Percentiles rank a stretch among this genome's conserved stretches.
Conservation (phyloP, 2,113 vertebrate species). For the Melanotaenia duboulayi region DNA sequence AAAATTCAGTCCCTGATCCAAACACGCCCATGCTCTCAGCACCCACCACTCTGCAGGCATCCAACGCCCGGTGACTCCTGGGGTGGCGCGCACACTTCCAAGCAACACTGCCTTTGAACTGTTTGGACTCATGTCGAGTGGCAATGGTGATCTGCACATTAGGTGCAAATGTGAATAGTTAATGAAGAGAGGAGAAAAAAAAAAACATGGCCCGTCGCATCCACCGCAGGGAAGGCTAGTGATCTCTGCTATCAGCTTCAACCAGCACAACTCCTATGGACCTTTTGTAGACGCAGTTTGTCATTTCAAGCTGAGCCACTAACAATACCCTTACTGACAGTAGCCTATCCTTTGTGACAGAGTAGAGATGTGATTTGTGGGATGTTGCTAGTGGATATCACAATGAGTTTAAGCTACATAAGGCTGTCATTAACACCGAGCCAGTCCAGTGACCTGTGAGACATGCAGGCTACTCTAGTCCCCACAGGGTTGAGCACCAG, state of each 20-base stretch:
- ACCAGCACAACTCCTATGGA: conserved; percentile 63
- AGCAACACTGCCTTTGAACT: conserved; percentile 74
- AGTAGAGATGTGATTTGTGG: conserved; percentile 47
- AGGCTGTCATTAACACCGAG: conserved; percentile 55
- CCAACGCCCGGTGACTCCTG: conserved; percentile 66
- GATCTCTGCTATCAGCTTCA: conserved; percentile 74
- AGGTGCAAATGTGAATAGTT: conserved; percentile 79
- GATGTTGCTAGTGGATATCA: conserved; percentile 50
- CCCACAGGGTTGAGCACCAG: conserved; percentile 57
- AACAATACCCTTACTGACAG: conserved; percentile 56
- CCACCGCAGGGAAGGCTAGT: conserved; percentile 58
- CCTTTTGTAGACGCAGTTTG: conserved; percentile 52
- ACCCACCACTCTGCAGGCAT: conserved; percentile 71
- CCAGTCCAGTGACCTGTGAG: conserved; percentile 67
- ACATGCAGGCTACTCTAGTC: conserved; percentile 45
- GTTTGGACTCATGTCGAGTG: conserved; percentile 68
- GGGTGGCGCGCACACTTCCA: conserved; percentile 74
- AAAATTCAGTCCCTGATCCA: conserved; percentile 81
- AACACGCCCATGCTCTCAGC: conserved; percentile 76
- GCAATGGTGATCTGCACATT: conserved; percentile 76
- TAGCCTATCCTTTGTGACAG: conserved; percentile 50
- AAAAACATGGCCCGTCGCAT: conserved; percentile 56
- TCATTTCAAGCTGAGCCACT: conserved; percentile 66
- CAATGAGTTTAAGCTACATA: conserved; percentile 56
- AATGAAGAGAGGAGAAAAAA: conserved; percentile 70